Base-by-base conservation (phyloP, 2,888 invertebrate genomes). In the Herminia tarsipennalis region DNA sequence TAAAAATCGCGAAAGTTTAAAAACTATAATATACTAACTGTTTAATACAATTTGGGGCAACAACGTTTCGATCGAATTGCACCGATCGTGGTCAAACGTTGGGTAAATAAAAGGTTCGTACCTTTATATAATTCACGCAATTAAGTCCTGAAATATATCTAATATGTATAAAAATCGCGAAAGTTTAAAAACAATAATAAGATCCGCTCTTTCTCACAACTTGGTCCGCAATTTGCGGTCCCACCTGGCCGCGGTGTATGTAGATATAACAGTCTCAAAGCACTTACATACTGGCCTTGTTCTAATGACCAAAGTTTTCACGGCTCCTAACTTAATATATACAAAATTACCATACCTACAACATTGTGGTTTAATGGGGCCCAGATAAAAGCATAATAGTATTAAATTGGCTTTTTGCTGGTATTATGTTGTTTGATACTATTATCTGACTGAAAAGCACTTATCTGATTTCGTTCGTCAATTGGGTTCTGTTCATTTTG, bases 231-330 rank as follows among this genome's bases (percentile, higher is more conserved):
- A 1, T 2, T 27, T 65, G 60, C 49, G 73, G 71, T 65, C 76
- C 73, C 81, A 86, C 87, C 87, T 86, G 86, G 77, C 70, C 71
- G 63, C 68, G 59, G 71, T 71, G 73, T 76, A 75, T 68, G 74
- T 77, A 77, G 75, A 76, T 76, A 78, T 79, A 81, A 78, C 79
- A 73, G 76, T 65, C 73, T 74, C 74, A 58, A 70, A 73, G 76
- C 81, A 82, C 81, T 83, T 76, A 77, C 76, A 53, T 56, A 74
- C 76, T 78, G 75, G 78, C 79, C 81, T 78, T 73, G 74, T 73
- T 78, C 81, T 89, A 89, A 89, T 87, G 89, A 86, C 81, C 78
- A 78, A 89, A 89, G 84, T 89, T 89, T 79, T 72, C 78, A 76
- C 60, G 69, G 71, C 65, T 66, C 52, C 78, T 71, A 84, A 86